A percentile compares a stretch with the other conserved stretches of the same genome.
These are phyloP conservation scores for Lipotes vexillifer DNA, from an alignment of 2,113 vertebrate species.

Conservation along the genomic window DNA sequence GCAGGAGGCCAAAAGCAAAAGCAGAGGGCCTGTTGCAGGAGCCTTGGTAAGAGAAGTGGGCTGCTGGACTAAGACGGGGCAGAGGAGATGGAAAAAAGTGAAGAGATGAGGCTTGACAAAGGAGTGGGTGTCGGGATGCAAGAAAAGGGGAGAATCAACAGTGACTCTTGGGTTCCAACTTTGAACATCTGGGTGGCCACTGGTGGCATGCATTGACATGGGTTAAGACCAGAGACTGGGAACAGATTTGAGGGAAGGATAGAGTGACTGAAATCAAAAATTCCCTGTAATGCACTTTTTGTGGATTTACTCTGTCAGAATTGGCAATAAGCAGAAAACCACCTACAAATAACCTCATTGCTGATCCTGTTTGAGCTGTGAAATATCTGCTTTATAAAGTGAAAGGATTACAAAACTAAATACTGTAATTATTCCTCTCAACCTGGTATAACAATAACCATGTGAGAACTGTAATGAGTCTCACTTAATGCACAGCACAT, in stretches of 20 bases:
- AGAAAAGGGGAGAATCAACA: neutral
- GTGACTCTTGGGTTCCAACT: neutral
- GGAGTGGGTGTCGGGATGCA: neutral
- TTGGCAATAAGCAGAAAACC: neutral
- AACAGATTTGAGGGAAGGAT: neutral
- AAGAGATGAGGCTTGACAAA: neutral
- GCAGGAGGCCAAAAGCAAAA: neutral
- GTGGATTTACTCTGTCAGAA: neutral
- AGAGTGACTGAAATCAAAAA: neutral
- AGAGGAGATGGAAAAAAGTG: neutral
- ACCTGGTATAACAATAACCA: neutral
- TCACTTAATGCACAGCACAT: neutral
- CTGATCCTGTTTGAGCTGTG: neutral
- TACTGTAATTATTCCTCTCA: neutral
- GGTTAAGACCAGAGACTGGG: neutral
- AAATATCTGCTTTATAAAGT: slow-evolving; percentile 20
- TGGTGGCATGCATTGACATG: neutral
- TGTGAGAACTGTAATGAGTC: neutral
- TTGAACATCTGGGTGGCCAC: neutral
- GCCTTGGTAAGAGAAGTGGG: neutral
- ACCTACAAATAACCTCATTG: neutral
- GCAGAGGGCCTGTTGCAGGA: neutral
- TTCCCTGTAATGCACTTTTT: neutral
- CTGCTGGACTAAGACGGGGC: neutral
- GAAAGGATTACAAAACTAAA: slow-evolving; percentile 4